Percentiles rank a stretch among this genome's conserved stretches.
Conservation (phyloP, 2,113 vertebrate species). For the Ancistrus triradiatus region DNA sequence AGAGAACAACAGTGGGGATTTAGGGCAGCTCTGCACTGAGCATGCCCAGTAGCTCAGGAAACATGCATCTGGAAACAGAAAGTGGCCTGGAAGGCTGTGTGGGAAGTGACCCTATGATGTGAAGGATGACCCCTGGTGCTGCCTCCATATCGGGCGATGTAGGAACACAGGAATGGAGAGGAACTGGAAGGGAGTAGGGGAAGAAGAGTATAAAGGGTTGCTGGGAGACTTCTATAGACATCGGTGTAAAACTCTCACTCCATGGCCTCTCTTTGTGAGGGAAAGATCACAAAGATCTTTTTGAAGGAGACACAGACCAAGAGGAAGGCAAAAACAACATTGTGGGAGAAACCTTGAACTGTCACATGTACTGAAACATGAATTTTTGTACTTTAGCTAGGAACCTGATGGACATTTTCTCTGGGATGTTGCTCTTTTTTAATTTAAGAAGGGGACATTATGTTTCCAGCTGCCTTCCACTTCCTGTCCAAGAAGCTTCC, state of each 20-base stretch:
- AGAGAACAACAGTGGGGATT: slow-evolving; percentile 36
- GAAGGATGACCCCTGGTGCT: slow-evolving; percentile 36
- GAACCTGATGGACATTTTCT: slow-evolving; percentile 7
- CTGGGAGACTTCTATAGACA: slow-evolving; percentile 24
- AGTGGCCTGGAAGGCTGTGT: slow-evolving; percentile 18
- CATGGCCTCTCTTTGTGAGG: slow-evolving; percentile 11
- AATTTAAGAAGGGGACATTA: too few relatives aligned
- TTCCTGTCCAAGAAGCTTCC: too few relatives aligned
- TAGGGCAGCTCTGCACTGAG: slow-evolving; percentile 14
- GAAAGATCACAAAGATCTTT: too few relatives aligned
- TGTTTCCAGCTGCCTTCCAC: too few relatives aligned
- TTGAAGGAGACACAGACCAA: not conserved
- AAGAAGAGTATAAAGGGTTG: slow-evolving; percentile 29
- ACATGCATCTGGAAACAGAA: slow-evolving; percentile 36
- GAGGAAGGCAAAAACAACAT: slow-evolving; percentile 20
- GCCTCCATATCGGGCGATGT: slow-evolving; percentile 21
- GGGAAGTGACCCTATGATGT: slow-evolving; percentile 45
- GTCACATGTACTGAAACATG: slow-evolving; percentile 18
- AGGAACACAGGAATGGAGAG: slow-evolving; percentile 20
- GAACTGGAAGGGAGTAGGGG: slow-evolving; percentile 23
- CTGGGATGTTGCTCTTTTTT: not conserved
- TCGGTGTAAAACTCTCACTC: slow-evolving; percentile 18
- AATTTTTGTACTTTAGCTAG: slow-evolving; percentile 18
- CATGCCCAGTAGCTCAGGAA: slow-evolving; percentile 8
- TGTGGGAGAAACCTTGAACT: slow-evolving; percentile 18